A percentile compares a stretch with the other conserved stretches of the same genome.
These are phyloP conservation scores for Tipula unca DNA, from an alignment of 2,888 invertebrate species.

Conservation along the genomic window DNA sequence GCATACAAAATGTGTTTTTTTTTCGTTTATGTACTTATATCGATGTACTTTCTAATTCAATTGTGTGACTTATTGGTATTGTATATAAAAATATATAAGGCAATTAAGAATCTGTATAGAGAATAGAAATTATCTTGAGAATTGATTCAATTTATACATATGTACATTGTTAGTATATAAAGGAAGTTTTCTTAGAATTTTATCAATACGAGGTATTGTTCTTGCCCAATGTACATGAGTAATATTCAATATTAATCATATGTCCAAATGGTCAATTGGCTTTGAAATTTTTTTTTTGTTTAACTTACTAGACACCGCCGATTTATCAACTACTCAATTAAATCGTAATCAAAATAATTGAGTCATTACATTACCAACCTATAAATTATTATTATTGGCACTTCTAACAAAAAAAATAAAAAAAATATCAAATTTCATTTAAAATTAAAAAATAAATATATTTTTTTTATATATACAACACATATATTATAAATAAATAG, in stretches of 20 bases:
- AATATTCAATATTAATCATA: background rate
- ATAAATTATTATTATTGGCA: constrained; percentile 14
- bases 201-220: background rate
- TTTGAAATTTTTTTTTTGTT: background rate
- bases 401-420: no score
- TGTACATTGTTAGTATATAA: background rate
- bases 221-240: background rate
- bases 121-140: background rate
- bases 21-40: background rate
- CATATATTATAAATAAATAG: background rate
- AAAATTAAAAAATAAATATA: background rate
- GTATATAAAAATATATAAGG: background rate
- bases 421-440: constrained; percentile 9
- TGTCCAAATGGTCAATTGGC: background rate
- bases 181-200: background rate
- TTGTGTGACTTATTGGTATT: constrained; percentile 1
- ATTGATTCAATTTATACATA: background rate
- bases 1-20: background rate
- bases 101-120: background rate
- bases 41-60: background rate
- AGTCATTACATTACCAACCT: background rate
- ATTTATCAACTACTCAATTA: background rate
- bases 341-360: background rate
- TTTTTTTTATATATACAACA: no score
- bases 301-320: background rate